phyloP scores from a whole-genome alignment of 2,888 invertebrate genomes.

The Agrilus cyanescens region DNA sequence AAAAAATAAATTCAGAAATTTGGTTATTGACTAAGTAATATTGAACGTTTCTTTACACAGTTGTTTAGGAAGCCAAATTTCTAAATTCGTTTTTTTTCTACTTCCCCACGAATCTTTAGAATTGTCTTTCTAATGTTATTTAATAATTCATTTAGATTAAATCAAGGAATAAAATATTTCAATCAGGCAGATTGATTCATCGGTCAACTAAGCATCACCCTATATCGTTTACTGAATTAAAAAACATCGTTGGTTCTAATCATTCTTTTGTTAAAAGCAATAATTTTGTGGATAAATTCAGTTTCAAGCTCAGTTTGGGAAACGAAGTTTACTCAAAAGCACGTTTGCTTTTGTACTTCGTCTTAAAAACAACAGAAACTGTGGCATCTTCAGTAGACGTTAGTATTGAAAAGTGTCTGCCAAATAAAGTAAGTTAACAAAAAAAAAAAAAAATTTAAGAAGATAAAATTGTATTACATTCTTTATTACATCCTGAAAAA shows the following conservation, averaged over 20 bases:
- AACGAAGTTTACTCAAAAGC: conserved; percentile 37
- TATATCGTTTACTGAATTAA: conserved; percentile 20
- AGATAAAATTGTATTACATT: too few species aligned
- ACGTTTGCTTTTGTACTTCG: conserved; percentile 44
- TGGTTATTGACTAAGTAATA: too few species aligned
- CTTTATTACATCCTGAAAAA: too few species aligned
- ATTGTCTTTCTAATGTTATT: neutral
- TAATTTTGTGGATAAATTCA: conserved; percentile 30
- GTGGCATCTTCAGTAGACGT: conserved; percentile 42
- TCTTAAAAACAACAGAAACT: conserved; percentile 41
- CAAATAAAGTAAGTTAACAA: conserved; percentile 37
- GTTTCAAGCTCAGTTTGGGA: conserved; percentile 37
- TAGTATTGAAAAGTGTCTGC: conserved; percentile 42
- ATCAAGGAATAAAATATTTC: conserved; percentile 26
- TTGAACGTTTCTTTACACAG: too few species aligned
- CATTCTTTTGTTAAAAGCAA: conserved; percentile 23
- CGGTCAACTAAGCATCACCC: conserved; percentile 19
- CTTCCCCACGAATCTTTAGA: neutral
- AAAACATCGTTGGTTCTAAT: conserved; percentile 25
- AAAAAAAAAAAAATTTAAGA: neutral
- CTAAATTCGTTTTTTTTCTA: neutral
- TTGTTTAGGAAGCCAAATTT: too few species aligned
- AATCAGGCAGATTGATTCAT: conserved; percentile 24
- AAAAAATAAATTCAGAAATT: too few species aligned
- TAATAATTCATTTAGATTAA: conserved; percentile 25